Conservation (phyloP, 2,888 invertebrate species). For the Nemoura dubitans region DNA sequence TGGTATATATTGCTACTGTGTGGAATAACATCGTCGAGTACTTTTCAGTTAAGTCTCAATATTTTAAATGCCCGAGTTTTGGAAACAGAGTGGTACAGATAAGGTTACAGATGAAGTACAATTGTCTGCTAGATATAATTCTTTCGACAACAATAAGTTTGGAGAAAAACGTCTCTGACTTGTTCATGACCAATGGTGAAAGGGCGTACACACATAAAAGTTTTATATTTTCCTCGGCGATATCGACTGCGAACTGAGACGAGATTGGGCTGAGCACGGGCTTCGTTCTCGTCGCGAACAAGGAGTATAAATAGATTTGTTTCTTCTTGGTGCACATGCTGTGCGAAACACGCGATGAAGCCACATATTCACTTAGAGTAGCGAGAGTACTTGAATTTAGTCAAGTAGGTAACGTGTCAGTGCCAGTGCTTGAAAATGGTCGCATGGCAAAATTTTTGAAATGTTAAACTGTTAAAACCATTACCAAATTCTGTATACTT, state of each 20-base stretch:
- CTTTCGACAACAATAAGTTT: conserved; percentile 7
- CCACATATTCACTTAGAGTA: too few species aligned
- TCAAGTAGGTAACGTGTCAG: too few species aligned
- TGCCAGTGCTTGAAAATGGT: too few species aligned
- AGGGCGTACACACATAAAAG: neutral
- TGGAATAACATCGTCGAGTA: conserved; percentile 29
- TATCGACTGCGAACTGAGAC: neutral
- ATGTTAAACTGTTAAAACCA: neutral
- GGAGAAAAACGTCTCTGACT: neutral
- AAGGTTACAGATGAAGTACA: conserved; percentile 14
- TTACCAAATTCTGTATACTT: too few species aligned
- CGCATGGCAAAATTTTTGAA: too few species aligned
- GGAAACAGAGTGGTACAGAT: conserved; percentile 19
- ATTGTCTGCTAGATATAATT: neutral
- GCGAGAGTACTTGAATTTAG: too few species aligned
- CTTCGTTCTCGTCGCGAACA: too few species aligned
- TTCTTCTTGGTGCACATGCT: too few species aligned
- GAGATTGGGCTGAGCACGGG: too few species aligned
- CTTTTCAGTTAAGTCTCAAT: conserved; percentile 36
- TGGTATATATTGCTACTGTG: neutral
- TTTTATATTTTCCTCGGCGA: neutral
- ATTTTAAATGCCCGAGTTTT: conserved; percentile 15
- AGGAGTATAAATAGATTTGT: too few species aligned
- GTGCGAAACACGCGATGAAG: too few species aligned
- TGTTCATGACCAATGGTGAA: neutral